phyloP scores from a whole-genome alignment of 2,888 invertebrate genomes.

The Parapristionchus giblindavisi region DNA sequence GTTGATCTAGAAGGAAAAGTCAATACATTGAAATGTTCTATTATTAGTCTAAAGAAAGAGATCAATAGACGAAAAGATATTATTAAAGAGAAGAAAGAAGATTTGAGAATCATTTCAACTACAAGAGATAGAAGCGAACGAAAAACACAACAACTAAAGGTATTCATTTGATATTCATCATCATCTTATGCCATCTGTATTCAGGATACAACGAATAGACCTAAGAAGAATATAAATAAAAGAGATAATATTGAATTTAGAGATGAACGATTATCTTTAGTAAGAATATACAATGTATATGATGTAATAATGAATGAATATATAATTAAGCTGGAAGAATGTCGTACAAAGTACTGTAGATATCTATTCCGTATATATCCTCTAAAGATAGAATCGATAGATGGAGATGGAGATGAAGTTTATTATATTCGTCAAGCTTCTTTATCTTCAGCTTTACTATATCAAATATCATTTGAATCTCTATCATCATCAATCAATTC shows the following conservation, averaged over 20 bases:
- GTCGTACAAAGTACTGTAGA: constrained; percentile 15
- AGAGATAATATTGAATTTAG: neutral
- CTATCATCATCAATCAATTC: neutral
- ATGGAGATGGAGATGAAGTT: constrained; percentile 20
- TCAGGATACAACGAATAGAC: neutral
- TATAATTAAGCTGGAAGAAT: neutral
- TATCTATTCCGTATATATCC: constrained; percentile 24
- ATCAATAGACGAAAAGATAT: constrained; percentile 2
- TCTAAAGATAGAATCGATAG: constrained; percentile 7
- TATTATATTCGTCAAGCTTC: constrained; percentile 17
- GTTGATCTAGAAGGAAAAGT: neutral
- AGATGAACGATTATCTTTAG: neutral
- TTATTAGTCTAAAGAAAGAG: neutral
- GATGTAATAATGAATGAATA: neutral
- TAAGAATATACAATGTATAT: neutral
- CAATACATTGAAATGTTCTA: neutral
- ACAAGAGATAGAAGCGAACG: neutral
- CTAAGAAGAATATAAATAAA: neutral
- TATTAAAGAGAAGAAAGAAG: constrained; percentile 9
- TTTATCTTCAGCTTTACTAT: constrained; percentile 6
- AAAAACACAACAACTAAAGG: constrained; percentile 13
- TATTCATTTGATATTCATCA: neutral
- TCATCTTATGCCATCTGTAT: neutral
- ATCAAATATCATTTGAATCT: neutral
- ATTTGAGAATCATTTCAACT: neutral